Evolutionary conservation across 2,888 invertebrate species (phyloP).

Genomic region (Melinaea marsaeus): DNA sequence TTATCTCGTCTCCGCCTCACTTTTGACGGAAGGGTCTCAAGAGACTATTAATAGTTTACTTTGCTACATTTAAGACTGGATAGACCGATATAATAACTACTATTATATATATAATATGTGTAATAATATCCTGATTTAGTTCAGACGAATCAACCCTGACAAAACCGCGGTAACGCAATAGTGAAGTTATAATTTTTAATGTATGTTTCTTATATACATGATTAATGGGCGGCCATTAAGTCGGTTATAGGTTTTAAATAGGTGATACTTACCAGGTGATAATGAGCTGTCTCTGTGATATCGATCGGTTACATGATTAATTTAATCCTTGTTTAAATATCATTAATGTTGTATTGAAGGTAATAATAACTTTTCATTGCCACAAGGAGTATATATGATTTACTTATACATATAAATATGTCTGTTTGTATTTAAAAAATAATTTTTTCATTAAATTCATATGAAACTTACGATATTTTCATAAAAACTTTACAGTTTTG

Average conservation of each 20-base stretch:
- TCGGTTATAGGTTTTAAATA: constrained; percentile 2
- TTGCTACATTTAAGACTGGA: constrained; percentile 5
- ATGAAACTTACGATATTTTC: too few relatives aligned
- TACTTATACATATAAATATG: background rate
- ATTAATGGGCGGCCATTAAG: constrained; percentile 5
- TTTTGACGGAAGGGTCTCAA: constrained; percentile 19
- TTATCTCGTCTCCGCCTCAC: constrained; percentile 9
- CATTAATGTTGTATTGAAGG: constrained; percentile 4
- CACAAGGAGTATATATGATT: background rate
- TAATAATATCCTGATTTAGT: too few relatives aligned
- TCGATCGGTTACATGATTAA: constrained; percentile 27
- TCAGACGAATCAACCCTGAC: too few relatives aligned
- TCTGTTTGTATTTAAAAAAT: background rate
- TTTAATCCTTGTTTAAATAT: constrained; percentile 6
- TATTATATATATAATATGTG: too few relatives aligned
- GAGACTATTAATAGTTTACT: constrained; percentile 8
- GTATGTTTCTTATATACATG: background rate
- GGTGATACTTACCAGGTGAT: constrained; percentile 16
- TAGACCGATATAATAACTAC: background rate
- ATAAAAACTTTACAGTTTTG: too few relatives aligned
- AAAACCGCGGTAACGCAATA: too few relatives aligned
- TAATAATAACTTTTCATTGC: constrained; percentile 3
- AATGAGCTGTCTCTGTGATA: constrained; percentile 24
- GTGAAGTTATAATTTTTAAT: too few relatives aligned
- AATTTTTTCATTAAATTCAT: background rate